A percentile compares a stretch with the other conserved stretches of the same genome.
Conservation (phyloP, 2,113 vertebrate species). For the Tor tambroides region DNA sequence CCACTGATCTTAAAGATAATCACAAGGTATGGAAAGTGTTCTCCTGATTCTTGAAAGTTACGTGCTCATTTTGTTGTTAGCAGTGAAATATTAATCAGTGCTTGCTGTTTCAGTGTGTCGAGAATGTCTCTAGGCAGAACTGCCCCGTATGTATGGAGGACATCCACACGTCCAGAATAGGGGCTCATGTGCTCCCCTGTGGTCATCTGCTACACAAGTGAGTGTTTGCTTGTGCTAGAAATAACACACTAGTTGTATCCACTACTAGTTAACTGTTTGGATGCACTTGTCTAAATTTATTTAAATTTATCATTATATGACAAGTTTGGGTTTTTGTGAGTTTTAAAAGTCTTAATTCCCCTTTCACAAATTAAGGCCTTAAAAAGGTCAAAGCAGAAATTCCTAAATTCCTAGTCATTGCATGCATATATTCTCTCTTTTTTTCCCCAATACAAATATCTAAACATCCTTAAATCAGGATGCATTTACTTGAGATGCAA, state of each 20-base stretch:
- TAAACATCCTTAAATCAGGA: not conserved
- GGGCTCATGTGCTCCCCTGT: constrained; percentile 87
- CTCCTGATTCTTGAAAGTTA: not conserved
- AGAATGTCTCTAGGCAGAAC: constrained; percentile 95
- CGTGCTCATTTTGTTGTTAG: not conserved
- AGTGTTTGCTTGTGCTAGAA: constrained; percentile 23
- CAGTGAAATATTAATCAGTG: not conserved
- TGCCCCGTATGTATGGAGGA: constrained; percentile 98
- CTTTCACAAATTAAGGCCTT: too few relatives aligned
- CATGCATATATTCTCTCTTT: too few relatives aligned
- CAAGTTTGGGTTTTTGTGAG: too few relatives aligned
- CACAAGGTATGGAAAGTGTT: constrained; percentile 82
- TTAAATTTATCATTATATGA: not conserved
- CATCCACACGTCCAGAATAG: constrained; percentile 92
- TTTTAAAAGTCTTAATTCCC: too few relatives aligned
- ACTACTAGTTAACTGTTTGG: not conserved
- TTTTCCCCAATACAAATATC: too few relatives aligned
- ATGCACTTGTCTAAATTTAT: not conserved
- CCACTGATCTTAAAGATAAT: constrained; percentile 84
- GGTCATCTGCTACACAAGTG: constrained; percentile 96
- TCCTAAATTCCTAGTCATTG: too few relatives aligned
- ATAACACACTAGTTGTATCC: not conserved
- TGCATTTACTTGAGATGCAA: not conserved
- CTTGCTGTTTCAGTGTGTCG: constrained; percentile 84
- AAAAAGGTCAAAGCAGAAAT: too few relatives aligned